Percentiles rank a stretch among this genome's conserved stretches.
phyloP scores from a whole-genome alignment of 2,113 vertebrate genomes.

The Ptilorrhoa leucosticta region DNA sequence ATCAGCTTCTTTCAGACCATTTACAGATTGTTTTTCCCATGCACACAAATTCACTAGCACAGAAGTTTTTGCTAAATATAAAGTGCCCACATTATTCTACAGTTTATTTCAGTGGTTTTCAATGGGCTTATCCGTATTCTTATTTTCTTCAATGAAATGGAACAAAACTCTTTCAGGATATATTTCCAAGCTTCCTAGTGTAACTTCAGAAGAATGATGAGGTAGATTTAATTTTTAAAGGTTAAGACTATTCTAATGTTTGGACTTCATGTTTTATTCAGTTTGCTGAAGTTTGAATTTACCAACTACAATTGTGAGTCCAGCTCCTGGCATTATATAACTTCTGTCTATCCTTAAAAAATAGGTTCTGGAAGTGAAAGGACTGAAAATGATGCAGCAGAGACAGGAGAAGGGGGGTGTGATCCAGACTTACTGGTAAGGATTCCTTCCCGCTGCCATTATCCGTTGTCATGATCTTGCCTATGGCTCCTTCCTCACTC shows the following conservation, averaged over 20 bases:
- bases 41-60: not conserved
- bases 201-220: not conserved
- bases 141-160: not conserved
- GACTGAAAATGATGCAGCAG: not conserved
- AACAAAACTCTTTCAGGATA: not conserved
- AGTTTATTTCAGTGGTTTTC: not conserved
- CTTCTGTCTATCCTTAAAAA: not conserved
- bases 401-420: rapidly evolving
- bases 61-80: not conserved
- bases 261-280: not conserved
- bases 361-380: not conserved
- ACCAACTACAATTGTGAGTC: not conserved
- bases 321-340: not conserved
- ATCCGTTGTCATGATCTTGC: slow-evolving; percentile 17
- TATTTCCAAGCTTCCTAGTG: not conserved
- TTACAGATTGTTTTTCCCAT: not conserved
- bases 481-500: slow-evolving; percentile 59
- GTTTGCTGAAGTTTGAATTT: not conserved
- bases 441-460: slow-evolving; percentile 49
- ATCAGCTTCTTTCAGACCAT: not conserved
- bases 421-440: slow-evolving; percentile 66
- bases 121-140: not conserved
- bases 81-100: not conserved
- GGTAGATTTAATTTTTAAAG: not conserved
- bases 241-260: not conserved